A percentile compares a stretch with the other conserved stretches of the same genome.
These are phyloP conservation scores for Argopecten irradians DNA, from an alignment of 1,140 invertebrate genomes.

Conservation along the genomic window DNA sequence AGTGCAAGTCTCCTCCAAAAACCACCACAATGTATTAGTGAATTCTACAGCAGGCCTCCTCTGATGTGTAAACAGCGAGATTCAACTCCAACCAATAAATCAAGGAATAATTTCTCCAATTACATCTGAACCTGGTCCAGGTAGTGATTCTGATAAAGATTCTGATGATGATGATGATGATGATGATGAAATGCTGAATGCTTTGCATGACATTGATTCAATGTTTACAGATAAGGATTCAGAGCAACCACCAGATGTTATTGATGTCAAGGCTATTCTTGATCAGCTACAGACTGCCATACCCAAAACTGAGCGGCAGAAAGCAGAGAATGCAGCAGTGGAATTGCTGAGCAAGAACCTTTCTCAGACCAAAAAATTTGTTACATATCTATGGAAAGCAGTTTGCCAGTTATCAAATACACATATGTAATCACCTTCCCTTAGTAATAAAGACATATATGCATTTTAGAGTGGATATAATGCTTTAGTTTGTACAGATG, in stretches of 20 bases:
- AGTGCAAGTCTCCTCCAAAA: background rate
- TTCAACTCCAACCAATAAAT: background rate
- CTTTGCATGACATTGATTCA: background rate
- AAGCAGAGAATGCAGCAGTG: too few relatives aligned
- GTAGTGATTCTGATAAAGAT: background rate
- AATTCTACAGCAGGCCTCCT: background rate
- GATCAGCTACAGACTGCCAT: too few relatives aligned
- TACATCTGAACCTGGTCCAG: background rate
- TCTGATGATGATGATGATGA: background rate
- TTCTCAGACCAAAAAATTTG: too few relatives aligned
- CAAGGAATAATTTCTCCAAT: too few relatives aligned
- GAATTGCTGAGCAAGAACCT: too few relatives aligned
- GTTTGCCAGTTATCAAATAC: too few relatives aligned
- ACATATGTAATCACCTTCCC: background rate
- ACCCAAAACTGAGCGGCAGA: too few relatives aligned
- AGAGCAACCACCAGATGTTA: background rate
- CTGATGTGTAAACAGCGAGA: background rate
- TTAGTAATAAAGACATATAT: constrained; percentile 32
- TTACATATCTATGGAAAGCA: too few relatives aligned
- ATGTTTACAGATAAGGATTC: background rate
- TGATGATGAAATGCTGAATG: background rate
- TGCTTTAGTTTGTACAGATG: too few relatives aligned
- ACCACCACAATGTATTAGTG: background rate
- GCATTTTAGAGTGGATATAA: too few relatives aligned
- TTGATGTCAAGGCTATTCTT: too few relatives aligned